These are phyloP conservation scores for Carapus acus DNA, from an alignment of 2,797 vertebrate genomes.

Conservation along the genomic window DNA sequence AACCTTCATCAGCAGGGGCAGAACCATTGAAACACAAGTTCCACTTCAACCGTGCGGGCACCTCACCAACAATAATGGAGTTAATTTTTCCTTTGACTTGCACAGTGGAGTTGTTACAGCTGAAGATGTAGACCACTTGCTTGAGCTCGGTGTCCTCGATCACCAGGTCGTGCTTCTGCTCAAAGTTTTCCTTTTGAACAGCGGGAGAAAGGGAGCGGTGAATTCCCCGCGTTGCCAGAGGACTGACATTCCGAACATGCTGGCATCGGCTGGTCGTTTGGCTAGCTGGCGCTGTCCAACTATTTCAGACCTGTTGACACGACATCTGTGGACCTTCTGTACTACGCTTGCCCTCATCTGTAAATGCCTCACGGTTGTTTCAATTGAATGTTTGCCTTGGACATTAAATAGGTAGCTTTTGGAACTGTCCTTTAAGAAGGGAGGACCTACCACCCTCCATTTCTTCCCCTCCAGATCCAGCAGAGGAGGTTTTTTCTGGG, in stretches of 20 bases:
- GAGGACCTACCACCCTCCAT: slow-evolving; percentile 89
- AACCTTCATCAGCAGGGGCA: no score
- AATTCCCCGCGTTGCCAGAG: neutral
- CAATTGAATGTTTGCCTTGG: no score
- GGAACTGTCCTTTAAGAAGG: neutral
- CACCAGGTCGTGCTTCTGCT: slow-evolving; percentile 83
- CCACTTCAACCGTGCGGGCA: no score
- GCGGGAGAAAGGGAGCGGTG: no score
- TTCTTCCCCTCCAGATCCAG: slow-evolving; percentile 96
- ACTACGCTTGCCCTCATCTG: no score
- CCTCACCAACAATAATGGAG: slow-evolving; percentile 85
- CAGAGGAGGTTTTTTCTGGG: slow-evolving; percentile 74
- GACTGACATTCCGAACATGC: neutral
- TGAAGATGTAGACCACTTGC: slow-evolving; percentile 93
- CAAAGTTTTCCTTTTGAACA: slow-evolving; percentile 85
- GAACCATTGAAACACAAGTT: no score
- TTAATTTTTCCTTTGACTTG: slow-evolving; percentile 97
- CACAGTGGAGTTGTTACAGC: slow-evolving; percentile 85
- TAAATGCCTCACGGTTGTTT: no score
- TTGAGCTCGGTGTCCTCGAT: slow-evolving; percentile 90
- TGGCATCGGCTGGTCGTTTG: neutral
- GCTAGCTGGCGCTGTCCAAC: neutral
- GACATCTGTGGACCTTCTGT: no score
- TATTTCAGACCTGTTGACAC: no score
- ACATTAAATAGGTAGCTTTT: no score